phyloP scores from a whole-genome alignment of 2,797 vertebrate species.

The Alosa sapidissima region DNA sequence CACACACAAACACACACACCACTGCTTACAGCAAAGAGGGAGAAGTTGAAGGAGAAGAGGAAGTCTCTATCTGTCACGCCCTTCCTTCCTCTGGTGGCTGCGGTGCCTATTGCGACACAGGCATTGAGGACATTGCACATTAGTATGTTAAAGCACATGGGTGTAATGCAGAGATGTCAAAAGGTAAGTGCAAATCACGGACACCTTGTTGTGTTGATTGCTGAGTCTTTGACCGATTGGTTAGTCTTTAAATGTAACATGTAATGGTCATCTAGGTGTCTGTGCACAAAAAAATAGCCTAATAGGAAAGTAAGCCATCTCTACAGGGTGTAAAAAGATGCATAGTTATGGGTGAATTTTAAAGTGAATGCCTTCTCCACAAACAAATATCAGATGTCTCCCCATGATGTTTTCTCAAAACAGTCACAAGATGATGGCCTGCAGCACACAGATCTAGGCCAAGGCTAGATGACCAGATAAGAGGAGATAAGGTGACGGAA shows the following conservation, averaged over 20 bases:
- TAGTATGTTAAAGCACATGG: neutral
- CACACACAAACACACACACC: neutral
- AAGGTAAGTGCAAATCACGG: neutral
- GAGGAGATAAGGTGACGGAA: neutral
- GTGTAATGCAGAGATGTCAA: neutral
- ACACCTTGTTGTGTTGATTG: neutral
- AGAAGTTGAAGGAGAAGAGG: conserved; percentile 24
- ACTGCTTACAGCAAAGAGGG: neutral
- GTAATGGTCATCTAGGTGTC: neutral
- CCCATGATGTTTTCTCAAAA: neutral
- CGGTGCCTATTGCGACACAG: neutral
- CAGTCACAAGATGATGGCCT: neutral
- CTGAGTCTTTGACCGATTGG: neutral
- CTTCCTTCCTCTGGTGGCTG: neutral
- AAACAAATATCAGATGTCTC: neutral
- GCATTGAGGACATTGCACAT: neutral
- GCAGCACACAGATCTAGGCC: neutral
- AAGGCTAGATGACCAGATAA: neutral
- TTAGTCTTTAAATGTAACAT: neutral
- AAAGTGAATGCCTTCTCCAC: neutral
- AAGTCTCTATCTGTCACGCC: conserved; percentile 20
- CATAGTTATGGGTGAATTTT: neutral
- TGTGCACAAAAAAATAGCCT: neutral
- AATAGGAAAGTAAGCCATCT: neutral
- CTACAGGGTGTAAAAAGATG: neutral